Evolutionary conservation across 35 echinoderm and acorn worm species (phyloP), one percentile per base, ranked within the genome.

Genomic region (Holothuria glaberrima): DNA sequence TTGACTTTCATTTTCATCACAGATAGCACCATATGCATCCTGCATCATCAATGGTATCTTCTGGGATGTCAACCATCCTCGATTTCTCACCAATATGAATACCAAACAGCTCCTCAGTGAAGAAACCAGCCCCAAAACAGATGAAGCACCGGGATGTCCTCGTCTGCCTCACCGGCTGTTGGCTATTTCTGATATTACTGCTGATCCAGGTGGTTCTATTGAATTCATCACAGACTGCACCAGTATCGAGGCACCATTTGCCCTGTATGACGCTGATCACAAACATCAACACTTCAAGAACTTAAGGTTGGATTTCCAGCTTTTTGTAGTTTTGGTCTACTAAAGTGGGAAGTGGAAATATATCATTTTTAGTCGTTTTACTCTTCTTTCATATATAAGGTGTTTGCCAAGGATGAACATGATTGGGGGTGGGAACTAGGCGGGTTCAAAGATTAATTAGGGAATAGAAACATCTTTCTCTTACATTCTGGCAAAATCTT

Each of bases 21-120:
- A 99, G 97, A 95, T 95, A 93, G 97, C 93, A 60, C 93, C 97
- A 38, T 99, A 91, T 88, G 89, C 93, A 69, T 99, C 97, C 16
- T 94, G 93, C 62, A 99, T 95, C 52, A 75, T 99, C 67, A 99
- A 99, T 78, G 97, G 97, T 27, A 99, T 99, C 64, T 99, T 95
- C 68, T 99, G 97, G 97, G 92, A 94, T 52, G 69, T 91, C 45
- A 93, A 88, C 68, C 97, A 99, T 44, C 96, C 97, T 24, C 88
- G 97, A 7, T 94, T 99, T 68, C 91, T 99, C 12, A 86, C 85
- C 88, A 99, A 95, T 64, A 94, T 95, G 93, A 91, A 99, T 77
- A 99, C 97, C 35, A 92, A 95, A 79, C 87, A 90, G 29, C 74
- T 99, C 21, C 71, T 99, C 0, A 92, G 91, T 57, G 90, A 72